Evolutionary conservation across 2,113 vertebrate species (phyloP), one percentile per base, ranked within the genome.

Genomic region (Rhodinocichla rosea): DNA sequence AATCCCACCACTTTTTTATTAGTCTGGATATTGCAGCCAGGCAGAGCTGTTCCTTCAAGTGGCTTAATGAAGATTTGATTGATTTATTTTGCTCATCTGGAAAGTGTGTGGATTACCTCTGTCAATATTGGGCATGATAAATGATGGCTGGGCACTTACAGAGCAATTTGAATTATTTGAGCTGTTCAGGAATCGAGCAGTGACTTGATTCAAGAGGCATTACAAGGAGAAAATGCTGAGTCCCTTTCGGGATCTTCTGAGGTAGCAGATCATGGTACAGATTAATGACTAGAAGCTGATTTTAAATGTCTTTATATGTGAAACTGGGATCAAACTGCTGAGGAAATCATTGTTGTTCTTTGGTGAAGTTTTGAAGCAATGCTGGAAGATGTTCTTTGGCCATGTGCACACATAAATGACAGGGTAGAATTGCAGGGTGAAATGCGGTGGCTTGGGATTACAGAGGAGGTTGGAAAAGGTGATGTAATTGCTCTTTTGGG

Each of bases 21-120:
- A 40, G 35, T 63, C 28, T 81, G 42, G 15, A 50, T 92, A 33
- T 89, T 71, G 30, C 55, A 86, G 45, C 42, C 35, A 68, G 76
- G 60, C 90, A 90, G 64, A 93, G 33, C 44, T 75, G 24, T 90
- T 91, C 79, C 47, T 93, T 90, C 92, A 81, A 35, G 86, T 80
- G 60, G 71, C 68, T 93, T 95, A 92, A 78, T 78, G 92, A 94
- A 94, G 64, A 81, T 83, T 68, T 84, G 80, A 93, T 96, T 89
- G 92, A 93, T 96, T 95, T 86, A 93, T 94, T 95, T 97, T 92
- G 64, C 83, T 92, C 60, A 80, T 96, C 68, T 86, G 80, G 55
- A 94, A 71, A 80, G 83, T 23, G 44, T 77, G 86, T 94, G 89
- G 92, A 92, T 94, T 95, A 84, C 69, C 33, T 91, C 44, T 95